A percentile compares a stretch with the other conserved stretches of the same genome.
These are phyloP conservation scores for Archegozetes longisetosus DNA, from an alignment of 1,140 invertebrate genomes.

Conservation along the genomic window DNA sequence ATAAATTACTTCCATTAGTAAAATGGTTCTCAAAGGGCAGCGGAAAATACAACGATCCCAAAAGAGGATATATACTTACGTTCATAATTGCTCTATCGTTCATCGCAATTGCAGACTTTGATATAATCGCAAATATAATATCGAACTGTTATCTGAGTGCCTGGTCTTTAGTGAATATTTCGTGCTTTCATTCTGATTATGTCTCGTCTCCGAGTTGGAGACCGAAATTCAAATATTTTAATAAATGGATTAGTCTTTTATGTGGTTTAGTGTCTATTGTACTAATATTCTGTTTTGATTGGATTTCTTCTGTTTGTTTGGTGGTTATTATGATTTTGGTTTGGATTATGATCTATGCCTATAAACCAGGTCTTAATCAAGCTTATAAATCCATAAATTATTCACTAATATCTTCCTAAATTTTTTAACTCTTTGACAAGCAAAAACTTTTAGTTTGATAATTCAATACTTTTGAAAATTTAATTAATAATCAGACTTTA, in stretches of 20 bases:
- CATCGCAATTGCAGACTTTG: not conserved
- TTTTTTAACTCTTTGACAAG: no score
- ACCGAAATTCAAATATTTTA: constrained; percentile 35
- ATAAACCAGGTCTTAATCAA: constrained; percentile 30
- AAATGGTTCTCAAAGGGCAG: constrained; percentile 85
- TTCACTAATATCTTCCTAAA: no score
- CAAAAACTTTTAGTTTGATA: no score
- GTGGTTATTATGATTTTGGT: constrained; percentile 28
- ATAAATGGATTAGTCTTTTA: constrained; percentile 37
- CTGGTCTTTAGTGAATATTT: constrained; percentile 88
- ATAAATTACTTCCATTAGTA: constrained; percentile 82
- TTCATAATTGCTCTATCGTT: constrained; percentile 56
- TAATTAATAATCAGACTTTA: not conserved
- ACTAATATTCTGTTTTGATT: constrained; percentile 42
- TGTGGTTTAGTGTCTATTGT: constrained; percentile 35
- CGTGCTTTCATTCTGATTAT: constrained; percentile 81
- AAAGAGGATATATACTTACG: constrained; percentile 74
- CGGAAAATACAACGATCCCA: constrained; percentile 78
- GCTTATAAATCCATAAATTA: no score
- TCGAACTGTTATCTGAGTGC: constrained; percentile 95
- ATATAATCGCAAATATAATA: constrained; percentile 65
- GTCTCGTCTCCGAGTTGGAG: constrained; percentile 40
- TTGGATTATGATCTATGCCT: constrained; percentile 30
- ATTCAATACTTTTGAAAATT: no score
- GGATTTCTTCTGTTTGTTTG: constrained; percentile 36